Percentiles rank a stretch among this genome's conserved stretches.
phyloP scores from a whole-genome alignment of 2,797 vertebrate genomes.

The Choloepus didactylus region DNA sequence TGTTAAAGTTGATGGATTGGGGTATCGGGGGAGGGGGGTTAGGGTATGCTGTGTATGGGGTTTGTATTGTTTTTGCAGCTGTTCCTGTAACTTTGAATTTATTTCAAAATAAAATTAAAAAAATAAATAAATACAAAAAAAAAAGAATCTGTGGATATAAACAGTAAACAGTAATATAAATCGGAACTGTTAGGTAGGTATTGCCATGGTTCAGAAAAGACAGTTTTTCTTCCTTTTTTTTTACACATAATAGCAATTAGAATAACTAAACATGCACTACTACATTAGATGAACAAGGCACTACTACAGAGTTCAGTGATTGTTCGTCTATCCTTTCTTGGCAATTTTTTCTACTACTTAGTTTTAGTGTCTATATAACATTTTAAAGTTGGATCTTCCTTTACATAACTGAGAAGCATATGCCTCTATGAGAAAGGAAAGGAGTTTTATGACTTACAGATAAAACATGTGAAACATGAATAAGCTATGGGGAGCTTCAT shows the following conservation, averaged over 20 bases:
- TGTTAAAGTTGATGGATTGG: too few species aligned
- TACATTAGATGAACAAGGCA: background rate
- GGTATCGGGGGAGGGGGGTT: too few species aligned
- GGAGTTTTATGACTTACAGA: slow-evolving; percentile 65
- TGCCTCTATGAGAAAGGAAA: slow-evolving; percentile 46
- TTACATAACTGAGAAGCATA: slow-evolving; percentile 46
- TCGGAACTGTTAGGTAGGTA: background rate
- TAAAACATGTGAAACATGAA: slow-evolving; percentile 65
- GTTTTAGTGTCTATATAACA: slow-evolving; percentile 38
- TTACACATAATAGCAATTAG: slow-evolving; percentile 4
- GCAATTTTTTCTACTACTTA: background rate
- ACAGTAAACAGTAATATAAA: slow-evolving; percentile 30
- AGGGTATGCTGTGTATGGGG: too few species aligned
- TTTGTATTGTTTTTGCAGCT: too few species aligned
- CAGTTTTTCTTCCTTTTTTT: background rate
- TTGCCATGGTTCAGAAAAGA: background rate
- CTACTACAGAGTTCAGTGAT: background rate
- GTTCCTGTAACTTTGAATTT: too few species aligned
- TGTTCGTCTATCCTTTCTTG: background rate
- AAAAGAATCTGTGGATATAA: background rate
- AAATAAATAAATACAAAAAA: too few species aligned
- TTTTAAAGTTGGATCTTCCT: slow-evolving; percentile 24
- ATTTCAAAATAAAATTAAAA: too few species aligned
- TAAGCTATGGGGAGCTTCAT: slow-evolving; percentile 56
- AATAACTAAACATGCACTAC: background rate